phyloP scores from a whole-genome alignment of 2,113 vertebrate species.

The Azemiops feae region DNA sequence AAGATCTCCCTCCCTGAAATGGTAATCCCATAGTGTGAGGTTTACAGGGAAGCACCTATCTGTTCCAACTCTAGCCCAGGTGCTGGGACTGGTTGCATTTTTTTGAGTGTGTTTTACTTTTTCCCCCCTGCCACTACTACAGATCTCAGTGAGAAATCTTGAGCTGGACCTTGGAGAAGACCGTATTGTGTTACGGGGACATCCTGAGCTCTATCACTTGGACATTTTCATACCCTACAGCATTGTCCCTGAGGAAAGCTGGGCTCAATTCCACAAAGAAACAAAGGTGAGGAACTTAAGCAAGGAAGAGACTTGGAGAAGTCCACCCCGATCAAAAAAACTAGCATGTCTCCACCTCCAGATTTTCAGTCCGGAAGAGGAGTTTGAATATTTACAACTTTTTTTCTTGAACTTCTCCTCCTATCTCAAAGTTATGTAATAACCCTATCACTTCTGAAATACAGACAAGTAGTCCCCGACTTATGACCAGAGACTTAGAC shows the following conservation, averaged over 20 bases:
- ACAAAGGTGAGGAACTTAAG: slow-evolving; percentile 69
- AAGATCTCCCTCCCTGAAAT: slow-evolving; percentile 83
- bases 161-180: slow-evolving; percentile 83
- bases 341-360: not conserved
- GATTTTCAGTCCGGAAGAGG: not conserved
- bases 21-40: slow-evolving; percentile 64
- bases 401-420: not conserved
- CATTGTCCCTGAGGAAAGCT: slow-evolving; percentile 73
- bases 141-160: slow-evolving; percentile 75
- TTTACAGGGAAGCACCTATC: rapidly evolving
- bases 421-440: not conserved
- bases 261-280: slow-evolving; percentile 77
- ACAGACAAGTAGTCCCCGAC: not conserved
- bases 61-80: not conserved
- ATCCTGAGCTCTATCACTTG: slow-evolving; percentile 76
- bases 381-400: not conserved
- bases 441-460: not conserved
- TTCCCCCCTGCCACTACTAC: not conserved
- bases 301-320: not conserved
- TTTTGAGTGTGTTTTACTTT: not conserved
- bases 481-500: not conserved
- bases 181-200: slow-evolving; percentile 73
- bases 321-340: not conserved
- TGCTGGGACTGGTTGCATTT: not conserved
- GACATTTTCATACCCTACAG: slow-evolving; percentile 77